A percentile compares a stretch with the other conserved stretches of the same genome.
Conservation (phyloP, 2,888 invertebrate genomes). For the Lordiphosa fenestrarum region DNA sequence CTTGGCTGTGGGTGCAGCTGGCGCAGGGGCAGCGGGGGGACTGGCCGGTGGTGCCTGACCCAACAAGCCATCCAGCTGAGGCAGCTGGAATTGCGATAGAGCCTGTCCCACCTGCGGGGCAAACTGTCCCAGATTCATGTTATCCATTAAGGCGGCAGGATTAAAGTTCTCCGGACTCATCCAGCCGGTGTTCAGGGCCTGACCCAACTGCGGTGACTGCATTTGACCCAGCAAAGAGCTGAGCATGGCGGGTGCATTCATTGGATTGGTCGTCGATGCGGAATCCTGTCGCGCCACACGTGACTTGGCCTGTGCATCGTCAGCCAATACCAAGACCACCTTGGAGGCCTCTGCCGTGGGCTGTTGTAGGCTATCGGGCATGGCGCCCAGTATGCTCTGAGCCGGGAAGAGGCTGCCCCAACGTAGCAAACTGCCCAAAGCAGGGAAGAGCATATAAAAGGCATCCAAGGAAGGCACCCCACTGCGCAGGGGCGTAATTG, state of each 20-base stretch:
- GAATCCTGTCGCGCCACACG: constrained; percentile 50
- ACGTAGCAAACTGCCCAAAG: constrained; percentile 53
- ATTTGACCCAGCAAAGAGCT: constrained; percentile 35
- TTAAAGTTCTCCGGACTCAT: constrained; percentile 9
- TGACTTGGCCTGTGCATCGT: constrained; percentile 56
- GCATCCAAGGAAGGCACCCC: constrained; percentile 40
- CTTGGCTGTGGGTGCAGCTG: constrained; percentile 6
- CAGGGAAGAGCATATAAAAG: constrained; percentile 57
- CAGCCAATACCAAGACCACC: constrained; percentile 72
- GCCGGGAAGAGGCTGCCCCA: constrained; percentile 60
- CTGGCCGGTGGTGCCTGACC: constrained; percentile 38
- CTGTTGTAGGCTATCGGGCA: constrained; percentile 35
- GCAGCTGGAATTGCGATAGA: constrained; percentile 15
- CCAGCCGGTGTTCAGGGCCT: constrained; percentile 20
- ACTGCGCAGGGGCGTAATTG: constrained; percentile 18
- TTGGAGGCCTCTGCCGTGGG: constrained; percentile 54
- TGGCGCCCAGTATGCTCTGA: constrained; percentile 43
- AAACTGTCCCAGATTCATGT: constrained; percentile 26
- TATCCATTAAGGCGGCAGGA: background rate
- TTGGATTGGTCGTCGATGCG: background rate
- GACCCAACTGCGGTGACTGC: constrained; percentile 2
- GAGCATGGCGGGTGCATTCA: constrained; percentile 18
- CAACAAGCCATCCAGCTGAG: constrained; percentile 18
- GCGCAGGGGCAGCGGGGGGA: constrained; percentile 12
- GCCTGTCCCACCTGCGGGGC: constrained; percentile 14